A percentile compares a stretch with the other conserved stretches of the same genome.
These are phyloP conservation scores for Hystrix brachyura DNA, from an alignment of 2,113 vertebrate species.

Conservation along the genomic window DNA sequence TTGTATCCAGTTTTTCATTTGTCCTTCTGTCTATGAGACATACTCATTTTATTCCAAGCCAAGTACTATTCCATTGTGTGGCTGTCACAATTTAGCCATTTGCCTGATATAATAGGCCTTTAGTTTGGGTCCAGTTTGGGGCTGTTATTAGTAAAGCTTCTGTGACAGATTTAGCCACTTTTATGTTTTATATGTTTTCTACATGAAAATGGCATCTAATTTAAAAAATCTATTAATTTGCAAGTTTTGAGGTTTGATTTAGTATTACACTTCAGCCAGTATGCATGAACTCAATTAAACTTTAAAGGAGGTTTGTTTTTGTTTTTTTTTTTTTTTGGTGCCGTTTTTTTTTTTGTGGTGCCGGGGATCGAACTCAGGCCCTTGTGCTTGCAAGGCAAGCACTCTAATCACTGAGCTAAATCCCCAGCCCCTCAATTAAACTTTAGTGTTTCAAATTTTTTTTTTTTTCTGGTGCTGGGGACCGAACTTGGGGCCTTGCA, in stretches of 20 bases:
- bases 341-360: no score
- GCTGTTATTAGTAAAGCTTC: neutral
- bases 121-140: neutral
- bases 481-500: no score
- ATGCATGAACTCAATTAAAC: neutral
- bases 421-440: no score
- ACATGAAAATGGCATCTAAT: constrained; percentile 19
- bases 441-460: no score
- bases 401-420: no score
- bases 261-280: neutral
- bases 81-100: neutral
- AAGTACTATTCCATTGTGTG: neutral
- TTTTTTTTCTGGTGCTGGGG: no score
- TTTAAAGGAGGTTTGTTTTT: neutral
- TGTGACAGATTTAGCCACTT: neutral
- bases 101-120: neutral
- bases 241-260: constrained; percentile 1
- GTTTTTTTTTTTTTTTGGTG: no score
- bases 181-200: neutral
- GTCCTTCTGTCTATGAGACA: neutral
- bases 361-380: no score
- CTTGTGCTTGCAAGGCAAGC: no score
- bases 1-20: neutral
- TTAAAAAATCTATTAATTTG: neutral
- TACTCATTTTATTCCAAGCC: neutral